Evolutionary conservation across 23 tunicate species (phyloP).

Genomic region (Oikopleura albicans): DNA sequence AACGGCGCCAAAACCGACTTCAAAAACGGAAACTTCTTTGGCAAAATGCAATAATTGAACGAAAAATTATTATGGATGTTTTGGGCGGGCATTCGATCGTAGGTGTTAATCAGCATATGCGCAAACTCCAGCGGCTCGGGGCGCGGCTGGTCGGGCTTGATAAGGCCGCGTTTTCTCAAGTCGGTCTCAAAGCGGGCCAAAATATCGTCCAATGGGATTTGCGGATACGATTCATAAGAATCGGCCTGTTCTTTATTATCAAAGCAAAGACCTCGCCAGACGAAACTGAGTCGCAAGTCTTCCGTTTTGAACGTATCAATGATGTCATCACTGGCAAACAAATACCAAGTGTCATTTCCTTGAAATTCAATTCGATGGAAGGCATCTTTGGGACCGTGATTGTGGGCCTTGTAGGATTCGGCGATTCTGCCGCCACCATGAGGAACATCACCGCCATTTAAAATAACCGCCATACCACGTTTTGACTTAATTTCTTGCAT

Average conservation of each 20-base stretch:
- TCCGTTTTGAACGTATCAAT: not conserved
- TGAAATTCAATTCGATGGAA: slow-evolving; percentile 11
- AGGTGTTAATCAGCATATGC: not conserved
- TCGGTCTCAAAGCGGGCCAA: not conserved
- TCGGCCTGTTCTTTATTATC: not conserved
- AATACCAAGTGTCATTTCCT: not conserved
- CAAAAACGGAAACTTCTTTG: not conserved
- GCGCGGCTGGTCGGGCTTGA: not conserved
- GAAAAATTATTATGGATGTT: not conserved
- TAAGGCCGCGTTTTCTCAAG: not conserved
- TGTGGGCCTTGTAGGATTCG: not conserved
- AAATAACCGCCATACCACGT: not conserved
- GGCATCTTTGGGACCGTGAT: not conserved
- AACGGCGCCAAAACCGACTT: not conserved
- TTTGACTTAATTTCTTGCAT: not conserved
- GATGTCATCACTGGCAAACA: not conserved
- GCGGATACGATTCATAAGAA: not conserved
- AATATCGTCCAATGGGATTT: not conserved
- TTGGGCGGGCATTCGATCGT: not conserved
- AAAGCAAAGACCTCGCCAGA: slow-evolving; percentile 13
- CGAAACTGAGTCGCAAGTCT: slow-evolving; percentile 2
- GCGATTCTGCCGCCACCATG: slow-evolving; percentile 3
- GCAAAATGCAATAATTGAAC: not conserved
- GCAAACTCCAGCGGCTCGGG: not conserved
- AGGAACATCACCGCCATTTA: not conserved